phyloP scores from a whole-genome alignment of 2,113 vertebrate genomes.

The Erinaceus europaeus region DNA sequence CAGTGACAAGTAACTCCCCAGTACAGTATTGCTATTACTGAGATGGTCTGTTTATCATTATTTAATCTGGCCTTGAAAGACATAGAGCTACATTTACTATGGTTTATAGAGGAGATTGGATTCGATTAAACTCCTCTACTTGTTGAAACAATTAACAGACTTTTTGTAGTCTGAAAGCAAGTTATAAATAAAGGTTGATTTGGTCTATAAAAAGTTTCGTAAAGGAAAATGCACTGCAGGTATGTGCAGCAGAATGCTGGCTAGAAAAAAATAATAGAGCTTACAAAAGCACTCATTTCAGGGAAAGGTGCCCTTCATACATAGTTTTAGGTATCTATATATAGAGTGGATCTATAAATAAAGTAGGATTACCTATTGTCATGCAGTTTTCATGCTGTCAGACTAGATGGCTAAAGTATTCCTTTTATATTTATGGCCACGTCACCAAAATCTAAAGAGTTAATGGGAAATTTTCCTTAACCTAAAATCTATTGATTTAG shows the following conservation, averaged over 20 bases:
- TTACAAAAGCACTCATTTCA: slow-evolving; percentile 10
- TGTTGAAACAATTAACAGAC: too few relatives aligned
- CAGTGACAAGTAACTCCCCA: neutral
- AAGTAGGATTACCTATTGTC: neutral
- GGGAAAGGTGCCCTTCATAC: neutral
- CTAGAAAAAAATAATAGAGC: neutral
- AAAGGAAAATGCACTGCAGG: neutral
- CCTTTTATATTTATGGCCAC: slow-evolving; percentile 20
- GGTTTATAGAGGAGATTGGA: neutral
- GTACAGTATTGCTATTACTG: neutral
- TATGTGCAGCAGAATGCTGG: neutral
- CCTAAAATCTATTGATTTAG: neutral
- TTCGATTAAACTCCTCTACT: neutral
- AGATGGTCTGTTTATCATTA: slow-evolving; percentile 1
- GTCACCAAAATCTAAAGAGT: neutral
- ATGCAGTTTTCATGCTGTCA: neutral
- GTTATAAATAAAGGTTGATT: slow-evolving; percentile 9
- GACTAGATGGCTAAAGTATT: neutral
- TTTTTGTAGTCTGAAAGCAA: too few relatives aligned
- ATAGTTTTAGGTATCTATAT: neutral
- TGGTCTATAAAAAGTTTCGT: neutral
- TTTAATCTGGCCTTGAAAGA: neutral
- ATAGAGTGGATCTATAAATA: neutral
- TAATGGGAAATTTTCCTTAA: neutral
- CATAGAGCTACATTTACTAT: neutral